These are phyloP conservation scores for Diachasmimorpha longicaudata DNA, from an alignment of 1,140 invertebrate genomes.

Conservation along the genomic window DNA sequence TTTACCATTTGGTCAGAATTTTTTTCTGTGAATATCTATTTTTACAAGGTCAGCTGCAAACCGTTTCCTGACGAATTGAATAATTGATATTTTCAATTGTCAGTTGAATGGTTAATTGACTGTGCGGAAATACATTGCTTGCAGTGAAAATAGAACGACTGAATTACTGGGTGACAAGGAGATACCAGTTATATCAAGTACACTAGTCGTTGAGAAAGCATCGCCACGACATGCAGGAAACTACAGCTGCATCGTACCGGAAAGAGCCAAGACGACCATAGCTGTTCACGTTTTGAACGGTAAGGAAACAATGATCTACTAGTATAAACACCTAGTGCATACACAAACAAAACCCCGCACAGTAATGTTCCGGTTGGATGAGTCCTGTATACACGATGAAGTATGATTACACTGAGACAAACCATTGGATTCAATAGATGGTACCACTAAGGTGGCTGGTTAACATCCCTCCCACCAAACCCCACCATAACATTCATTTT, in stretches of 20 bases:
- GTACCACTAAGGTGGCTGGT: background rate
- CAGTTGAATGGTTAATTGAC: background rate
- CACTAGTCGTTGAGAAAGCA: constrained; percentile 65
- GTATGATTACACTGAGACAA: background rate
- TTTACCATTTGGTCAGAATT: too few species aligned
- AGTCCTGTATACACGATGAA: background rate
- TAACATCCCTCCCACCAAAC: background rate
- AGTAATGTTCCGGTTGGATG: constrained; percentile 3
- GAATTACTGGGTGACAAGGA: constrained; percentile 58
- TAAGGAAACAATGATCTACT: constrained; percentile 40
- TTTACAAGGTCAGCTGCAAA: background rate
- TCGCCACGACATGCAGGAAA: constrained; percentile 66
- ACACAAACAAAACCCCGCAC: background rate
- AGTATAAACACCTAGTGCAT: background rate
- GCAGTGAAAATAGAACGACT: constrained; percentile 63
- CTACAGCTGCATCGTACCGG: constrained; percentile 66
- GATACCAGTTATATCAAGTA: constrained; percentile 64
- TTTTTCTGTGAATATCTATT: background rate
- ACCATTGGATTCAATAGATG: background rate
- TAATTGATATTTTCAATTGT: background rate
- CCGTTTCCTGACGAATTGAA: background rate
- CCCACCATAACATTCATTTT: background rate
- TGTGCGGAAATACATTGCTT: constrained; percentile 29
- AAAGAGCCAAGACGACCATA: constrained; percentile 57
- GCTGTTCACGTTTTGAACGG: constrained; percentile 64